These are phyloP conservation scores for Rhea americana DNA, from an alignment of 2,113 vertebrate species.

Conservation along the genomic window DNA sequence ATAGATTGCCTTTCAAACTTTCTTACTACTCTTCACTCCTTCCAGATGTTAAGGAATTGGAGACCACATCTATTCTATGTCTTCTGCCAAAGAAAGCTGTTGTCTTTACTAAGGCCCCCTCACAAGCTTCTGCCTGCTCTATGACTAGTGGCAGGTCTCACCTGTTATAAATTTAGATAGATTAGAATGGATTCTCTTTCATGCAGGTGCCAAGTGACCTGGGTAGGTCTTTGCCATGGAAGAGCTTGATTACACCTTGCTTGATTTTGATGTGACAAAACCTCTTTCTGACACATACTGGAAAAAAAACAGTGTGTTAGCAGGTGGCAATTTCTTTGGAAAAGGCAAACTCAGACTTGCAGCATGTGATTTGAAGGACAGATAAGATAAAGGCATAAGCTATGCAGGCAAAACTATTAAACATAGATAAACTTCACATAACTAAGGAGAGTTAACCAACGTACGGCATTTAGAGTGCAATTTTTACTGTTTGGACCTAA, in stretches of 20 bases:
- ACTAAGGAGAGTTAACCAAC: background rate
- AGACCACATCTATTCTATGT: background rate
- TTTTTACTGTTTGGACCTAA: background rate
- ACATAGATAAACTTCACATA: background rate
- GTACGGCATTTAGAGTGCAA: background rate
- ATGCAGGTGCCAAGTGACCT: background rate
- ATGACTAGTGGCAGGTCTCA: background rate
- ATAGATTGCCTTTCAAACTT: background rate
- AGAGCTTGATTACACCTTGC: background rate
- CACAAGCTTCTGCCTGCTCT: background rate
- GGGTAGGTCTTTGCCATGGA: background rate
- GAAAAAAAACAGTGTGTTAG: background rate
- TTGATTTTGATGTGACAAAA: background rate
- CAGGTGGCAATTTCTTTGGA: background rate
- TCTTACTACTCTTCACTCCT: background rate
- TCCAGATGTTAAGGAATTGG: background rate
- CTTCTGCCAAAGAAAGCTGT: background rate
- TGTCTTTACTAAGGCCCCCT: background rate
- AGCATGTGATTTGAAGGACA: background rate
- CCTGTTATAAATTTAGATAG: background rate
- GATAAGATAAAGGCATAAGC: background rate
- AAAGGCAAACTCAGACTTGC: background rate
- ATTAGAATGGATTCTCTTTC: background rate
- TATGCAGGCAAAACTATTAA: background rate
- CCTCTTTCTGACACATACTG: background rate